These are phyloP conservation scores for Oryctolagus cuniculus DNA, from an alignment of 2,113 vertebrate species.

Conservation along the genomic window DNA sequence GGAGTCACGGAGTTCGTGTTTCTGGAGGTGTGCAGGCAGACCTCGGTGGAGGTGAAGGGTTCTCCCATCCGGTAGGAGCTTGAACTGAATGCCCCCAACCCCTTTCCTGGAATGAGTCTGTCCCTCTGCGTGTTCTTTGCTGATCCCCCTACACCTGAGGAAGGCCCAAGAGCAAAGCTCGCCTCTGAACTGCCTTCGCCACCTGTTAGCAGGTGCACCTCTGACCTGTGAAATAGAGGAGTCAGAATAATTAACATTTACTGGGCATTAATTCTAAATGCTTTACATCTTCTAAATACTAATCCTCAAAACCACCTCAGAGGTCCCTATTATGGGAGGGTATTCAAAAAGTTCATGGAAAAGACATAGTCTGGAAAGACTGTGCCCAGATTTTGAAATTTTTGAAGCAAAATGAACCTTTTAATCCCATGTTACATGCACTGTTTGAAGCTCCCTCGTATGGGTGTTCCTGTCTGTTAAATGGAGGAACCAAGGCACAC, in stretches of 20 bases:
- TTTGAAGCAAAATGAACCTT: no score
- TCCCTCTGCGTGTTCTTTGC: background rate
- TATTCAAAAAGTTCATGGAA: no score
- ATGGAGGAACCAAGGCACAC: background rate
- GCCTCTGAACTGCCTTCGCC: background rate
- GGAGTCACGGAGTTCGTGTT: background rate
- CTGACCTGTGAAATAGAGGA: background rate
- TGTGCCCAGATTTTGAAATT: no score
- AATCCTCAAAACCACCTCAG: background rate
- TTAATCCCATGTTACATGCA: no score
- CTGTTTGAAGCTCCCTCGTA: background rate
- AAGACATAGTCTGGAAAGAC: no score
- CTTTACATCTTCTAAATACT: background rate
- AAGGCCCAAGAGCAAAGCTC: background rate
- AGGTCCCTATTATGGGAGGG: background rate
- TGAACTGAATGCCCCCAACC: background rate
- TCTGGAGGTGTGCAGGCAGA: background rate
- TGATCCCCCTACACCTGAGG: background rate
- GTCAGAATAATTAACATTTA: background rate
- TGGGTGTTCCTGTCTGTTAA: background rate
- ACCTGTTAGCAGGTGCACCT: background rate
- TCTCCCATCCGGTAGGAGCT: background rate
- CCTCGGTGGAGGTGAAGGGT: background rate
- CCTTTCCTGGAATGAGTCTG: background rate
- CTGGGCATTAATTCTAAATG: background rate